phyloP scores from a whole-genome alignment of 2,797 vertebrate species.

The Sphaeramia orbicularis region DNA sequence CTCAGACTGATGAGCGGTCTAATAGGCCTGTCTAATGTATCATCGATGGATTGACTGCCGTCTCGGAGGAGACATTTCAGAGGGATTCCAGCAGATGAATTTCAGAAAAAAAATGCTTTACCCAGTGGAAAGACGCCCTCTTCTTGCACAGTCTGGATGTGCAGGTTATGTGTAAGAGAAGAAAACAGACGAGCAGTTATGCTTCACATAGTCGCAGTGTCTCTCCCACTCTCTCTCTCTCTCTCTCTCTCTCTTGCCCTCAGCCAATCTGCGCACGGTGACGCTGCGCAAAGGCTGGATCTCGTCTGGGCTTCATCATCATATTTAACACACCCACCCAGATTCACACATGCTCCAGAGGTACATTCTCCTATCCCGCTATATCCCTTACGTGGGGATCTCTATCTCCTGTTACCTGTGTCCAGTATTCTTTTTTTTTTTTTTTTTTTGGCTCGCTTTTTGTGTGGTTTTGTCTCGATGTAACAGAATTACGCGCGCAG shows the following conservation, averaged over 20 bases:
- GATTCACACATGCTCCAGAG: conserved; percentile 79
- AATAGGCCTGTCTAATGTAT: conserved; percentile 77
- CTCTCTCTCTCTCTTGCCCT: conserved; percentile 69
- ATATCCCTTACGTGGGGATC: conserved; percentile 34
- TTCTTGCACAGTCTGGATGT: conserved; percentile 86
- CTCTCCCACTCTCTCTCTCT: conserved; percentile 64
- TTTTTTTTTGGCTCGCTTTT: conserved; percentile 32
- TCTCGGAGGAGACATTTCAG: conserved; percentile 71
- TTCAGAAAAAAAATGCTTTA: conserved; percentile 30
- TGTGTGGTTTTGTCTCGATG: too few species aligned
- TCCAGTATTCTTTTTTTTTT: conserved; percentile 22
- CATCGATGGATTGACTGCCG: conserved; percentile 72
- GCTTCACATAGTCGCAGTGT: conserved; percentile 41
- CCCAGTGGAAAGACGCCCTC: conserved; percentile 86
- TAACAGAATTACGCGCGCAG: conserved; percentile 39
- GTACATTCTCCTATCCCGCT: conserved; percentile 55
- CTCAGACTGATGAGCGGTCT: conserved; percentile 70
- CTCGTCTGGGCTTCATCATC: conserved; percentile 84
- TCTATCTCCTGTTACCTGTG: conserved; percentile 79
- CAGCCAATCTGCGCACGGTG: conserved; percentile 85
- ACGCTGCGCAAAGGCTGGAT: conserved; percentile 92
- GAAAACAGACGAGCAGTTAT: conserved; percentile 66
- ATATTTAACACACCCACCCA: conserved; percentile 93
- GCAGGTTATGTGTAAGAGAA: conserved; percentile 80
- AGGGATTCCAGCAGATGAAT: conserved; percentile 74